phyloP scores from a whole-genome alignment of 2,888 invertebrate species.

The Ophraella communa region DNA sequence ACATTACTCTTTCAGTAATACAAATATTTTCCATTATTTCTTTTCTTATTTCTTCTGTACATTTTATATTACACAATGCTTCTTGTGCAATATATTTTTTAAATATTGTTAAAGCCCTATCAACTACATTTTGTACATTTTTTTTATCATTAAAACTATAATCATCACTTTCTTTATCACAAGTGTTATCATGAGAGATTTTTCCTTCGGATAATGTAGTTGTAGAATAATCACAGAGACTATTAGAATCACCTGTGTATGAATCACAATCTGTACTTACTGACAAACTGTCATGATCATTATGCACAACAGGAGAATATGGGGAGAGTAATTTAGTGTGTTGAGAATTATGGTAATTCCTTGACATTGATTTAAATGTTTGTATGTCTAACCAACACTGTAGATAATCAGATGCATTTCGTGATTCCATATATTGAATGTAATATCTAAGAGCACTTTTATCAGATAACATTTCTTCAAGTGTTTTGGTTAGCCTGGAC shows the following conservation, averaged over 20 bases:
- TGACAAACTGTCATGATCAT: constrained; percentile 59
- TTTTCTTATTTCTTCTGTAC: constrained; percentile 66
- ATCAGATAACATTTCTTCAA: constrained; percentile 78
- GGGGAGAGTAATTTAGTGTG: constrained; percentile 16
- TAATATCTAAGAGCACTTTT: constrained; percentile 83
- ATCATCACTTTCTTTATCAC: constrained; percentile 51
- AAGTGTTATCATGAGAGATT: constrained; percentile 43
- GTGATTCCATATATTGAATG: constrained; percentile 84
- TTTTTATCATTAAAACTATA: constrained; percentile 38
- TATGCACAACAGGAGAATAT: constrained; percentile 43
- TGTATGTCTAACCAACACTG: constrained; percentile 82
- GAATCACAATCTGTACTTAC: constrained; percentile 60
- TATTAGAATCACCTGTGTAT: constrained; percentile 55
- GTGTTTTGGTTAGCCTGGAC: constrained; percentile 75
- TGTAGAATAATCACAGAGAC: constrained; percentile 53
- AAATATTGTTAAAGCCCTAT: constrained; percentile 75
- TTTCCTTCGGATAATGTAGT: constrained; percentile 42
- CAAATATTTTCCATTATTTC: constrained; percentile 72
- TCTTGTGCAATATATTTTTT: constrained; percentile 79
- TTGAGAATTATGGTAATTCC: constrained; percentile 23
- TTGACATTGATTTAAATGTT: constrained; percentile 64
- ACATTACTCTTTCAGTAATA: constrained; percentile 69
- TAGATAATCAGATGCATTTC: constrained; percentile 69
- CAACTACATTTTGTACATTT: constrained; percentile 53
- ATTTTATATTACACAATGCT: constrained; percentile 66